Evolutionary conservation across 2,113 vertebrate genomes (phyloP), one percentile per base, ranked within the genome.

Genomic region (Nycticebus coucang): DNA sequence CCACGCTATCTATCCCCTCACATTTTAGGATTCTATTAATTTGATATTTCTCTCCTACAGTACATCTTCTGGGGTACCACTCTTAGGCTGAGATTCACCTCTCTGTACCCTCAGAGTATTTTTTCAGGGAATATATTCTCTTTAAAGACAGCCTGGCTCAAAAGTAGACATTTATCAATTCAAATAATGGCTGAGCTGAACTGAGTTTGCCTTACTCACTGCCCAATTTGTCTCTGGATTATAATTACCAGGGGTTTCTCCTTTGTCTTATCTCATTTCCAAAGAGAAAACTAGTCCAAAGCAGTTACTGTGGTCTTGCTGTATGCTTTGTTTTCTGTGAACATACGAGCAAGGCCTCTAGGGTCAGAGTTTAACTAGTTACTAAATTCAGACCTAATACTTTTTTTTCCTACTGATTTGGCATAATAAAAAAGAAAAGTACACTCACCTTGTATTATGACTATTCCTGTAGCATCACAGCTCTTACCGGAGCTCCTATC

Each of bases 241-340:
- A 64, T 80, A 89, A 22, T 72, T 68, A 28, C 57, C 7, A 28
- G n/a, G 50, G 14, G 5, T 41, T 80, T 93, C 94, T 84, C 72
- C 24, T 90, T 4, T 74, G 66, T 78, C 68, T 93, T 18, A 26
- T 80, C 50, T 97, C 87, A 86, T 62, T 66, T 95, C 71, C 50
- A 95, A 71, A 92, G 80, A 95, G 91, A 22, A 87, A 93, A 41
- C 15, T 69, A n/a, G 62, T 50, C 13, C 64, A 75, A 22, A 69
- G 33, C 80, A 83, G 5, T 57, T 64, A 45, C 21, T 72, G 71
- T 57, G 78, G 6, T 79, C 14, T 85, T 35, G 91, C 71, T 28
- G 17, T 21, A 77, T 80, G 64, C 66, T 7, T 75, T 59, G 19
- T 28, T 93, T 93, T 75, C 75, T 62, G 30, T 33, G 35, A 35